These are phyloP conservation scores for Phymanthus crucifer DNA, from an alignment of 92 coral and sea anemone genomes.

Conservation along the genomic window DNA sequence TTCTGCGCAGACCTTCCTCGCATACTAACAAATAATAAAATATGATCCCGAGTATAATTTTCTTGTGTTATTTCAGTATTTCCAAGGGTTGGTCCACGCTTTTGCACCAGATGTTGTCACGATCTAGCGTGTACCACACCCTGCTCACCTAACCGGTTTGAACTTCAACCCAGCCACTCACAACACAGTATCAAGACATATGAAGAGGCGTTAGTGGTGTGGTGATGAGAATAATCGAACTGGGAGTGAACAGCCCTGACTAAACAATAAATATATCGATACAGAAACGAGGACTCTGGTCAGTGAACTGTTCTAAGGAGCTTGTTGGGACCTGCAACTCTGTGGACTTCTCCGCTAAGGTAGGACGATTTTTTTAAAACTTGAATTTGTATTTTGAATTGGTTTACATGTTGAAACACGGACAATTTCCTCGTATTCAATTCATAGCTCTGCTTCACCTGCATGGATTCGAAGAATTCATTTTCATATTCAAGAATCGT, in stretches of 20 bases:
- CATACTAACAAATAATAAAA: not conserved
- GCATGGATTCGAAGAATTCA: too few species aligned
- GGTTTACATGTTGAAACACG: too few species aligned
- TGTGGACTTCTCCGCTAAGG: not conserved
- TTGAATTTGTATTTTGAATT: too few species aligned
- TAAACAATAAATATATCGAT: not conserved
- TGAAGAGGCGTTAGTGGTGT: slow-evolving; percentile 6
- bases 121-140: slow-evolving; percentile 22
- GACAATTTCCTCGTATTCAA: too few species aligned
- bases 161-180: slow-evolving; percentile 42
- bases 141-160: slow-evolving; percentile 27
- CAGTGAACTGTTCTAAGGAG: not conserved
- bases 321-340: not conserved
- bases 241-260: slow-evolving; percentile 27
- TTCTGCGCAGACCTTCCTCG: not conserved
- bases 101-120: slow-evolving; percentile 1
- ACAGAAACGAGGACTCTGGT: not conserved
- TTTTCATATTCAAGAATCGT: too few species aligned
- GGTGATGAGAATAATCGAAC: slow-evolving; percentile 5
- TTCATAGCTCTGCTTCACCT: too few species aligned
- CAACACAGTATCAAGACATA: slow-evolving; percentile 28
- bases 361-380: not conserved
- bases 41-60: not conserved
- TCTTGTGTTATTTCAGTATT: not conserved
- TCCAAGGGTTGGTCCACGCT: not conserved